These are phyloP conservation scores for Callosobruchus maculatus DNA, from an alignment of 2,888 invertebrate genomes.

Conservation along the genomic window DNA sequence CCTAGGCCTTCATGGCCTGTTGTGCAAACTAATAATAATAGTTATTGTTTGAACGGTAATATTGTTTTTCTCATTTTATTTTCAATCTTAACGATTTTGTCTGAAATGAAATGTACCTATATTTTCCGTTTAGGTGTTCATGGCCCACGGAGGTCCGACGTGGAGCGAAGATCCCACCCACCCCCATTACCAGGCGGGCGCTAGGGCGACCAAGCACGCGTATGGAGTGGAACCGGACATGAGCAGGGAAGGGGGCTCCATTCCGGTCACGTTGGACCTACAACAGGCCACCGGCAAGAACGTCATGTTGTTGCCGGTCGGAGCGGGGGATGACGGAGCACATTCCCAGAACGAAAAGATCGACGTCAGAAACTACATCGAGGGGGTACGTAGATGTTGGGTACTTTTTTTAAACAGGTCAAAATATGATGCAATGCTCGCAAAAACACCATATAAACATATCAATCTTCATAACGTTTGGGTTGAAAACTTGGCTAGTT, in stretches of 20 bases:
- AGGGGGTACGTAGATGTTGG: slow-evolving; percentile 67
- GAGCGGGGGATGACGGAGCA: slow-evolving; percentile 94
- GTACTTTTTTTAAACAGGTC: no score
- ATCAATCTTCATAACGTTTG: no score
- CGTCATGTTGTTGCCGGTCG: slow-evolving; percentile 91
- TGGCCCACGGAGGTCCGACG: slow-evolving; percentile 67
- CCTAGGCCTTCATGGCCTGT: no score
- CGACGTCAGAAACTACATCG: slow-evolving; percentile 86
- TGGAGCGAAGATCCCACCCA: slow-evolving; percentile 94
- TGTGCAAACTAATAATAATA: no score
- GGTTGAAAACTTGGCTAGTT: no score
- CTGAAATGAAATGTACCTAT: no score
- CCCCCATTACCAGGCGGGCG: slow-evolving; percentile 88
- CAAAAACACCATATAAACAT: no score
- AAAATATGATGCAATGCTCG: no score
- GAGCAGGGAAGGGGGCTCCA: slow-evolving; percentile 96
- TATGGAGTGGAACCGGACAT: slow-evolving; percentile 89
- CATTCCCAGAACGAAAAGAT: slow-evolving; percentile 99
- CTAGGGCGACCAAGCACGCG: slow-evolving; percentile 75
- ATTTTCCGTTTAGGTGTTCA: slow-evolving; percentile 26
- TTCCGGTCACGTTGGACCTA: slow-evolving; percentile 93
- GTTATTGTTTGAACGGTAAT: no score
- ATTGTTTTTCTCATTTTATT: not conserved
- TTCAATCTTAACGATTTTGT: not conserved
- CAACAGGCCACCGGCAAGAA: slow-evolving; percentile 90